Conservation (phyloP, 2,797 vertebrate species). For the Kryptolebias ocellatus region DNA sequence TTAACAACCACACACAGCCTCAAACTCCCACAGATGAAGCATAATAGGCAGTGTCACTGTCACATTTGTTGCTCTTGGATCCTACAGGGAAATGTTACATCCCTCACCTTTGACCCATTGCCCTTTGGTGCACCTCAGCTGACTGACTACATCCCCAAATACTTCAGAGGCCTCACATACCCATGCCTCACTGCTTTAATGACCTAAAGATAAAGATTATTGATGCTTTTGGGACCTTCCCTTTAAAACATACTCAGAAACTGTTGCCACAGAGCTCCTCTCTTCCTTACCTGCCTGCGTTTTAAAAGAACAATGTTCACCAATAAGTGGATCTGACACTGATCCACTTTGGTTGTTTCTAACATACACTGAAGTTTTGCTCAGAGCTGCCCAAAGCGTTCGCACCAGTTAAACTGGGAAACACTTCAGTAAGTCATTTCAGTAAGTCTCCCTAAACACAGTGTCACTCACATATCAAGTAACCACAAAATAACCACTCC, state of each 20-base stretch:
- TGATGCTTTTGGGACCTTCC: slow-evolving; percentile 12
- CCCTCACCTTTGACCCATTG: slow-evolving; percentile 50
- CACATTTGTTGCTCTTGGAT: slow-evolving; percentile 25
- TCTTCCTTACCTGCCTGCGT: background rate
- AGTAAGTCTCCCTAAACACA: background rate
- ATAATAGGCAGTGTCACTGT: slow-evolving; percentile 18
- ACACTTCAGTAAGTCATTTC: background rate
- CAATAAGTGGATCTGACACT: slow-evolving; percentile 26
- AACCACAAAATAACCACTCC: slow-evolving; percentile 14
- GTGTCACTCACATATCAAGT: slow-evolving; percentile 45
- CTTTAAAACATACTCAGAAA: background rate
- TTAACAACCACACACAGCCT: slow-evolving; percentile 60
- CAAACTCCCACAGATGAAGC: slow-evolving; percentile 35
- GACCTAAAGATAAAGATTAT: slow-evolving; percentile 43
- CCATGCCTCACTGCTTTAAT: slow-evolving; percentile 8
- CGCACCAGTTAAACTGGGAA: background rate
- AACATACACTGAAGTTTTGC: slow-evolving; percentile 12
- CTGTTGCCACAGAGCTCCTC: background rate
- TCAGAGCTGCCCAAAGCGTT: background rate
- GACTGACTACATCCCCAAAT: slow-evolving; percentile 37
- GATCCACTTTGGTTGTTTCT: slow-evolving; percentile 3
- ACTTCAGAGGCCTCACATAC: slow-evolving; percentile 44
- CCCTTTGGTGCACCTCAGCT: slow-evolving; percentile 28
- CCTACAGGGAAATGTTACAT: slow-evolving; percentile 35
- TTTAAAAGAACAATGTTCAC: slow-evolving; percentile 19